phyloP scores from a whole-genome alignment of 2,888 invertebrate species.

The Aphrophora alni region DNA sequence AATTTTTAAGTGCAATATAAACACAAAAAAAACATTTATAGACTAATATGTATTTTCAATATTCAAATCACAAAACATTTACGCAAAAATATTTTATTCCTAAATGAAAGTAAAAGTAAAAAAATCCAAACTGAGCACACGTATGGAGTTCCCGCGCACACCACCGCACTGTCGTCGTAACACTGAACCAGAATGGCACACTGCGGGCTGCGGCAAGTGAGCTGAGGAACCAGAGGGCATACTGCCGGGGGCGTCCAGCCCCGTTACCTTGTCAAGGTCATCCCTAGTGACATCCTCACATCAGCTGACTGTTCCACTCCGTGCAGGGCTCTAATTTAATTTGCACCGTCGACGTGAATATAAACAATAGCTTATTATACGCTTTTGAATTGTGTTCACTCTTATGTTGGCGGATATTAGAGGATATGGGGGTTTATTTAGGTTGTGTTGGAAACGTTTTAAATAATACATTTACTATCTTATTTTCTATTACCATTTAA shows the following conservation, averaged over 20 bases:
- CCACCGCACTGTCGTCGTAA: background rate
- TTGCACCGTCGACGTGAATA: too few relatives aligned
- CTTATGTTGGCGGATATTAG: too few relatives aligned
- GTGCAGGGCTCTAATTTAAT: too few relatives aligned
- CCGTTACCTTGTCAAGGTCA: constrained; percentile 33
- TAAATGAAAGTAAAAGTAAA: background rate
- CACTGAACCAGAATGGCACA: constrained; percentile 14
- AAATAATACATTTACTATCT: too few relatives aligned
- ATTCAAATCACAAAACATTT: background rate
- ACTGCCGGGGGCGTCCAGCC: constrained; percentile 18
- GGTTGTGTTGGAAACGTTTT: too few relatives aligned
- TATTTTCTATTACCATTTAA: too few relatives aligned
- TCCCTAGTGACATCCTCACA: background rate
- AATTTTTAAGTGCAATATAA: too few relatives aligned
- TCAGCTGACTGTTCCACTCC: constrained; percentile 17
- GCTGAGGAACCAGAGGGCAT: constrained; percentile 7
- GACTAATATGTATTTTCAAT: too few relatives aligned
- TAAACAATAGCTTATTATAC: too few relatives aligned
- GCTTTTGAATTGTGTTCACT: too few relatives aligned
- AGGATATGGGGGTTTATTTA: too few relatives aligned
- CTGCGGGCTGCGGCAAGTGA: constrained; percentile 14
- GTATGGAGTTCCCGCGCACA: background rate
- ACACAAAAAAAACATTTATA: too few relatives aligned
- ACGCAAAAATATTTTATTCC: background rate
- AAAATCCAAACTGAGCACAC: background rate